These are phyloP conservation scores for Pseudomyrmex flavicornis DNA, from an alignment of 1,140 invertebrate species.

Conservation along the genomic window DNA sequence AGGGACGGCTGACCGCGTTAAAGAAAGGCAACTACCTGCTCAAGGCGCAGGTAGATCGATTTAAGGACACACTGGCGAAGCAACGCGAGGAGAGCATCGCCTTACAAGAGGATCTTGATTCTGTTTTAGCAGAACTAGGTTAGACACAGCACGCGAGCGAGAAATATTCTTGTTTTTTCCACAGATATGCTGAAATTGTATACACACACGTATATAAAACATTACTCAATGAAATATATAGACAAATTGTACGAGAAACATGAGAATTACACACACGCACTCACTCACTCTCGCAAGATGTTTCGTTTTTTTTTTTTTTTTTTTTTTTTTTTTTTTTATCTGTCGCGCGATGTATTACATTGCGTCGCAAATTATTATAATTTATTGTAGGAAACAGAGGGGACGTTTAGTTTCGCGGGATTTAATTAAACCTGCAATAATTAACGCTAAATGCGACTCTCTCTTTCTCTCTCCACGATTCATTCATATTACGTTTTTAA, in stretches of 20 bases:
- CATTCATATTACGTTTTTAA: neutral
- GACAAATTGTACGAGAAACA: conserved; percentile 57
- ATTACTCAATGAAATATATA: conserved; percentile 68
- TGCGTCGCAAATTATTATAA: neutral
- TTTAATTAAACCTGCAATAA: neutral
- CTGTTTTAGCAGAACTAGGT: conserved; percentile 90
- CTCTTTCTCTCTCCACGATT: neutral
- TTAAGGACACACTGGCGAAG: conserved; percentile 93
- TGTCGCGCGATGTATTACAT: conserved; percentile 37
- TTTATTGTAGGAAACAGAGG: no score
- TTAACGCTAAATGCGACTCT: conserved; percentile 13
- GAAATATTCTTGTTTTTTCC: conserved; percentile 28
- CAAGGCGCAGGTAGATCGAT: conserved; percentile 93
- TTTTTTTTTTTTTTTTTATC: no score
- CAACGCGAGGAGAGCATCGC: conserved; percentile 91
- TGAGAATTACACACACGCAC: conserved; percentile 43
- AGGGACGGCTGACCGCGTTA: conserved; percentile 90
- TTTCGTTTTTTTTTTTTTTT: neutral
- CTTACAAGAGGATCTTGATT: conserved; percentile 93
- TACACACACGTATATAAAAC: conserved; percentile 66
- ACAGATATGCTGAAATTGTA: conserved; percentile 65
- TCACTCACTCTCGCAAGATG: conserved; percentile 43
- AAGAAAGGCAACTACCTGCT: conserved; percentile 95
- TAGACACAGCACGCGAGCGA: conserved; percentile 73
- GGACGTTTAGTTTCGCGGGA: no score